phyloP scores from a whole-genome alignment of 2,797 vertebrate genomes.

The Melanotaenia maccullochi region DNA sequence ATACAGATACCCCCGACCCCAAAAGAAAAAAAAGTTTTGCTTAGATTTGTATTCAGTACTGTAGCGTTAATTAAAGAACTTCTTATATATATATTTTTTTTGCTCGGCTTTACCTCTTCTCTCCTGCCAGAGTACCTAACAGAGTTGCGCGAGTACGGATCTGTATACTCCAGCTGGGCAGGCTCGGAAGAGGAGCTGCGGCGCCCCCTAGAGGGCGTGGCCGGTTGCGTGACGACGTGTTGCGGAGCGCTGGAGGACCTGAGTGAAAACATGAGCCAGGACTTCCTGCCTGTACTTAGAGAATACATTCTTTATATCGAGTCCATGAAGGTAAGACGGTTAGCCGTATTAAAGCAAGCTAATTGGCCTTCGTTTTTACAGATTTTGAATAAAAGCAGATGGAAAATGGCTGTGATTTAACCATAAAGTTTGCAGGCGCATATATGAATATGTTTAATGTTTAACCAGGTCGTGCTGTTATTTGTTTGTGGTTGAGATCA shows the following conservation, averaged over 20 bases:
- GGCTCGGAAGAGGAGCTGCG: slow-evolving; percentile 87
- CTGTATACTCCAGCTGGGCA: slow-evolving; percentile 93
- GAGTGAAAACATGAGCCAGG: slow-evolving; percentile 93
- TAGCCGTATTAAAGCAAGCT: neutral
- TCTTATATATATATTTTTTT: neutral
- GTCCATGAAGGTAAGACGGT: slow-evolving; percentile 92
- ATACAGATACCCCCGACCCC: too few species aligned
- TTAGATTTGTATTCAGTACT: neutral
- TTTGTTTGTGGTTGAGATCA: neutral
- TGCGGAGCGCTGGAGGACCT: slow-evolving; percentile 91
- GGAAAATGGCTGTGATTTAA: neutral
- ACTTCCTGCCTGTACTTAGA: slow-evolving; percentile 93
- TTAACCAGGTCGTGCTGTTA: too few species aligned
- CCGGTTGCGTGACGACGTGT: slow-evolving; percentile 88
- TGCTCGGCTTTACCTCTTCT: neutral
- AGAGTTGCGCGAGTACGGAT: slow-evolving; percentile 93
- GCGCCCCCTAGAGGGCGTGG: slow-evolving; percentile 90
- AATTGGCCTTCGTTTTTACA: neutral
- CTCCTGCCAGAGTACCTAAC: slow-evolving; percentile 89
- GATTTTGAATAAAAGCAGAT: neutral
- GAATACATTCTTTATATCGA: slow-evolving; percentile 95
- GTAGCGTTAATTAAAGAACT: too few species aligned
- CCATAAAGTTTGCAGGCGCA: neutral
- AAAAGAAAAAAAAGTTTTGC: too few species aligned
- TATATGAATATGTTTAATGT: too few species aligned